These are phyloP conservation scores for Halichoerus grypus DNA, from an alignment of 2,113 vertebrate genomes.

Conservation along the genomic window DNA sequence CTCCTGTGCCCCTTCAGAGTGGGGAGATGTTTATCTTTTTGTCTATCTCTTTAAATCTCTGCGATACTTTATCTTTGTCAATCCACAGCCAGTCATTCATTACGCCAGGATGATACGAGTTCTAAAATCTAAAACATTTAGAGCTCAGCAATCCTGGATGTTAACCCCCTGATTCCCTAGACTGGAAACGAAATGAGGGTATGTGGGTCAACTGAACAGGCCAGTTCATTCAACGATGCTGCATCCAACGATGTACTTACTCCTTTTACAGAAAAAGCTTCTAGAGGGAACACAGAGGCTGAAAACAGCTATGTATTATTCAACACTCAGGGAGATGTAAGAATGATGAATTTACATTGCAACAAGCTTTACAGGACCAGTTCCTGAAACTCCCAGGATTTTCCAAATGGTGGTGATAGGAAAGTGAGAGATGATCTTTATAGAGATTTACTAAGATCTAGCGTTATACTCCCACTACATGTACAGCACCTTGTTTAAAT, in stretches of 20 bases:
- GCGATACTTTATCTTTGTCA: slow-evolving; percentile 75
- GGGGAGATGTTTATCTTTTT: slow-evolving; percentile 82
- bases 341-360: background rate
- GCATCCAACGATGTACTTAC: background rate
- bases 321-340: background rate
- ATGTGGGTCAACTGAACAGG: fast-evolving
- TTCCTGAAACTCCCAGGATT: background rate
- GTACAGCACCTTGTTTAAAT: background rate
- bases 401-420: background rate
- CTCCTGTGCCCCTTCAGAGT: slow-evolving; percentile 54
- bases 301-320: background rate
- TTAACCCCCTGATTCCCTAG: slow-evolving; percentile 33
- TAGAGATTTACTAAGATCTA: background rate
- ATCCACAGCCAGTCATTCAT: slow-evolving; percentile 80
- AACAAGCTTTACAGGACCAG: background rate
- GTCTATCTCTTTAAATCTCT: slow-evolving; percentile 82
- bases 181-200: background rate
- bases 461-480: fast-evolving
- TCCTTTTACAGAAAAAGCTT: background rate
- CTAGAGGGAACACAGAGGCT: background rate
- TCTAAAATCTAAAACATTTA: slow-evolving; percentile 17
- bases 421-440: background rate
- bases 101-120: slow-evolving; percentile 72
- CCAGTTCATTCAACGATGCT: background rate
- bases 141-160: background rate